Base-by-base conservation (phyloP, 2,888 invertebrate species). In the Scrobipalpa costella region DNA sequence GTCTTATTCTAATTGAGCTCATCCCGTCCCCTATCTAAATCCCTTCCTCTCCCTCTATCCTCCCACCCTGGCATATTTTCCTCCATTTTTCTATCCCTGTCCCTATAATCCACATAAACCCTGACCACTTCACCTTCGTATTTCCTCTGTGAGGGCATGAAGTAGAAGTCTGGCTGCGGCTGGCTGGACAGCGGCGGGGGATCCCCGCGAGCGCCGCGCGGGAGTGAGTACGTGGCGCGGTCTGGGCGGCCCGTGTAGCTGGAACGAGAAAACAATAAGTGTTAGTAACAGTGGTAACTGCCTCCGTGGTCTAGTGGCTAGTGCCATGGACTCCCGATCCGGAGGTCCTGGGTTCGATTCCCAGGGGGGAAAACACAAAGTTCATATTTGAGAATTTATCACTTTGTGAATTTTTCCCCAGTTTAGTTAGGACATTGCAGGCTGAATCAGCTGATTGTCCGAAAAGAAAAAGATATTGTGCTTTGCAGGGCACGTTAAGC, bases 81-180 rank as follows among this genome's bases (percentile, higher is more conserved):
- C 1, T 55, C 50, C 13, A 1, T 27, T n/a, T 17, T 7, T 19
- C 57, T 36, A 17, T 62, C 62, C 49, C 33, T 40, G 6, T 34
- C 58, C 7, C 65, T 62, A 66, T 81, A 75, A 64, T 83, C 79
- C 0, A 86, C 86, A 65, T 81, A 86, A 0, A 86, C 86, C 65
- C 81, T 78, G 65, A 85, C 81, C 55, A 84, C 78, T 92, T 98
- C 97, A 72, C 98, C 98, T 76, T 97, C 97, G 87, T 98, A 97
- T 86, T 98, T 97, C 68, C 98, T 90, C 82, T 98, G 98, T 67
- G 97, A 97, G 57, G 98, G 98, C 97, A 98, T 98, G 85, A 98
- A 98, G 88, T 98, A 98, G 88, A 98, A 98, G 88, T 98, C 98
- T 88, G 98, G 98, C 88, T 98, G 98, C 0, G 97, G 95, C 74